phyloP scores from a whole-genome alignment of 2,797 vertebrate genomes.

The Synanceia verrucosa region DNA sequence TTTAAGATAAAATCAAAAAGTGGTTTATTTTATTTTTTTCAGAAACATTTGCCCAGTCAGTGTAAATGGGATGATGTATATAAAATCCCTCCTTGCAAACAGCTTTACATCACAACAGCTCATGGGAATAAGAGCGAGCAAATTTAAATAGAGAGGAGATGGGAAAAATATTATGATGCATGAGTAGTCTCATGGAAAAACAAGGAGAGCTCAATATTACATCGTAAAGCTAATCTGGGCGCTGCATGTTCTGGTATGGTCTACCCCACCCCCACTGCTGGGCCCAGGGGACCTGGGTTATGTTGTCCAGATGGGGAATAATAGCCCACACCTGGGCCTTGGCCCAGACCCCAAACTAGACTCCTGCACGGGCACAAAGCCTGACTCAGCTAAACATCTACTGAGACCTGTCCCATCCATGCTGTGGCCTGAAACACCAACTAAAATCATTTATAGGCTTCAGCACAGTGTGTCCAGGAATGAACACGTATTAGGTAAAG shows the following conservation, averaged over 20 bases:
- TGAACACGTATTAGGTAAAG: no score
- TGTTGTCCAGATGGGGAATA: constrained; percentile 79
- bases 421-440: constrained; percentile 31
- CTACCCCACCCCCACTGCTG: constrained; percentile 49
- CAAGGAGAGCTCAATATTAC: constrained; percentile 46
- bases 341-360: constrained; percentile 41
- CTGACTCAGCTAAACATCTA: constrained; percentile 74
- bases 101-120: constrained; percentile 4
- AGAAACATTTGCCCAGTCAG: background rate
- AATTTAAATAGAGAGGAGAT: constrained; percentile 27
- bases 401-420: constrained; percentile 44
- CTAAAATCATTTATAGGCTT: constrained; percentile 33
- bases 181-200: constrained; percentile 62
- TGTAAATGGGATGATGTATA: constrained; percentile 5
- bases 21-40: background rate
- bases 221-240: constrained; percentile 63
- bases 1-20: no score
- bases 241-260: constrained; percentile 54
- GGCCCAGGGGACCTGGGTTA: constrained; percentile 60
- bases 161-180: constrained; percentile 43
- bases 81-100: background rate
- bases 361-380: constrained; percentile 36
- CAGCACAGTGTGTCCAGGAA: constrained; percentile 9
- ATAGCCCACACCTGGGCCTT: constrained; percentile 75
- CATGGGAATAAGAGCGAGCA: constrained; percentile 3